Percentiles rank a stretch among this genome's conserved stretches.
phyloP scores from a whole-genome alignment of 2,113 vertebrate genomes.

The Hipposideros armiger region DNA sequence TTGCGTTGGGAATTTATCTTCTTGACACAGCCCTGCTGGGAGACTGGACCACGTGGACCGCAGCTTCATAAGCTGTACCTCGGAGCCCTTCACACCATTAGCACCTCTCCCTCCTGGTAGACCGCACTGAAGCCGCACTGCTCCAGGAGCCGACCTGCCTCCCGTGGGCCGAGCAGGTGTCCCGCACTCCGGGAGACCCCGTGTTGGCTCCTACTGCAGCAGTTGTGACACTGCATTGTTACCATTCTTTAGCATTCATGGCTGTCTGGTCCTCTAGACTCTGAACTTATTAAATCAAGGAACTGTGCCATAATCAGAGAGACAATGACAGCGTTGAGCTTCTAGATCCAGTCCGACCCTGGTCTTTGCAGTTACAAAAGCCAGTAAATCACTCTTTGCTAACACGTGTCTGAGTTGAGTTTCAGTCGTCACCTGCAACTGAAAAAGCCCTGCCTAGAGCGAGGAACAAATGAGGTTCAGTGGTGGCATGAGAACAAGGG shows the following conservation, averaged over 20 bases:
- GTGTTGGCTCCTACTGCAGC: background rate
- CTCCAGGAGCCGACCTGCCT: no score
- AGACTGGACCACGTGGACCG: accelerated
- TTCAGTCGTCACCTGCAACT: background rate
- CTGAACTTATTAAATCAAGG: background rate
- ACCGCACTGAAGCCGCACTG: no score
- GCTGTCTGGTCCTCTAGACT: background rate
- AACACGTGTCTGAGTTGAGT: background rate
- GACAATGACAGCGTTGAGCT: accelerated
- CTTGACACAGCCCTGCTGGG: background rate
- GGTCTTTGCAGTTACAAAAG: background rate
- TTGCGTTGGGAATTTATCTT: background rate
- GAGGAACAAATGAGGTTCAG: background rate
- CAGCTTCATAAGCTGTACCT: accelerated
- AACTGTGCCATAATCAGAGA: background rate
- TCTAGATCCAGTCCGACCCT: background rate
- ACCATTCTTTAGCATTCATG: no score
- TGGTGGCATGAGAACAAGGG: background rate
- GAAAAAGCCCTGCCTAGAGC: background rate
- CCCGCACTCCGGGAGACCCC: background rate
- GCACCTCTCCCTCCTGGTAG: background rate
- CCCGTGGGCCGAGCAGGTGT: no score
- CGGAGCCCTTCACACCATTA: accelerated
- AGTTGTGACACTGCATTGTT: accelerated
- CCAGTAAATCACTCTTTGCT: background rate